Evolutionary conservation across 1,140 invertebrate species (phyloP).

Genomic region (Lepeophtheirus salmonis): DNA sequence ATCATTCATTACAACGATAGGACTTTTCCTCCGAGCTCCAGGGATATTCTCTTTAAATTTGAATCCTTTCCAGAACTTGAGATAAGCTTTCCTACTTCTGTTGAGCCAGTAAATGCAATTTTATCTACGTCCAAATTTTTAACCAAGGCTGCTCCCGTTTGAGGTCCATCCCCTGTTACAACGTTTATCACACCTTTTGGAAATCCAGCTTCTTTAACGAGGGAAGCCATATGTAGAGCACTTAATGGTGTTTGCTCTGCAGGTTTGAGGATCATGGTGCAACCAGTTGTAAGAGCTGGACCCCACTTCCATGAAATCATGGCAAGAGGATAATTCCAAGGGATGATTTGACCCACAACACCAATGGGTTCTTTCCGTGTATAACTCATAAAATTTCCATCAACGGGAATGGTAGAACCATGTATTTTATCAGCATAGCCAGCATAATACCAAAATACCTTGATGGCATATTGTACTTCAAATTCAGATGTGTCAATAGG

Average conservation of each 20-base stretch:
- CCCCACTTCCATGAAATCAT: conserved; percentile 39
- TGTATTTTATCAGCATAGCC: conserved; percentile 79
- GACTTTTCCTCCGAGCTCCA: conserved; percentile 31
- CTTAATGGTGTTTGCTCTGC: conserved; percentile 22
- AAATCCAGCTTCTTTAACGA: conserved; percentile 19
- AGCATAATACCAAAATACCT: conserved; percentile 59
- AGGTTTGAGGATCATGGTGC: conserved; percentile 24
- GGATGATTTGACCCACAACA: conserved; percentile 29
- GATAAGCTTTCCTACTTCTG: conserved; percentile 26
- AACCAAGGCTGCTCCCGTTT: conserved; percentile 31
- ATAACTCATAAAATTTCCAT: conserved; percentile 35
- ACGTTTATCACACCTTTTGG: conserved; percentile 25
- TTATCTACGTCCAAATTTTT: conserved; percentile 30
- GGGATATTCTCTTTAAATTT: conserved; percentile 30
- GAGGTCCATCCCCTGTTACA: conserved; percentile 32
- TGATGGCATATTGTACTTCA: too few species aligned
- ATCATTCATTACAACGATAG: conserved; percentile 38
- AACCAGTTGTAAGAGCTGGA: conserved; percentile 33
- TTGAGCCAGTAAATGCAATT: conserved; percentile 28
- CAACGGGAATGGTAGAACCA: conserved; percentile 59
- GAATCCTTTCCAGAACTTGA: conserved; percentile 28
- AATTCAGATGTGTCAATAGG: too few species aligned
- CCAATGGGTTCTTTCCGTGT: conserved; percentile 46
- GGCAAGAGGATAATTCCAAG: conserved; percentile 42
- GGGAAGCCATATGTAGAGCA: conserved; percentile 22